Conservation (phyloP, 2,113 vertebrate species). For the Bambusicola thoracicus region DNA sequence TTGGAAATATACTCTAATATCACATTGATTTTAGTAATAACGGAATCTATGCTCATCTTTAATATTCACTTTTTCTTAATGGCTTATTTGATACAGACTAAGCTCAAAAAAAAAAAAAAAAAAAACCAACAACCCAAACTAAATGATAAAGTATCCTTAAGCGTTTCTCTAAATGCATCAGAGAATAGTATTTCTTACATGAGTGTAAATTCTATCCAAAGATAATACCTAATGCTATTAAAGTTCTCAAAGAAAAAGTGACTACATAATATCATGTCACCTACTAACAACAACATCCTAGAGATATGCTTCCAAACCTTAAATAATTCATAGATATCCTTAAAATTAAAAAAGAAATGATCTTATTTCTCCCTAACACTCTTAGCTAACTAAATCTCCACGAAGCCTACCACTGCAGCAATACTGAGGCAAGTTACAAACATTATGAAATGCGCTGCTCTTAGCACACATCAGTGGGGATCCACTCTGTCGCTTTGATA, state of each 20-base stretch:
- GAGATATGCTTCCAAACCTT: background rate
- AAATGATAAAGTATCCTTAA: background rate
- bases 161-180: background rate
- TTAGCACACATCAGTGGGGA: background rate
- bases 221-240: conserved; percentile 3
- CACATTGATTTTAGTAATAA: background rate
- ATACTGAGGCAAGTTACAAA: background rate
- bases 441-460: conserved; percentile 26
- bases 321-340: background rate
- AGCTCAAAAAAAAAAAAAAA: background rate
- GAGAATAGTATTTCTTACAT: background rate
- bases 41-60: background rate
- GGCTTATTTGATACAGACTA: background rate
- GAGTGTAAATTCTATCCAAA: background rate
- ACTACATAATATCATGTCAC: background rate
- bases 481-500: background rate
- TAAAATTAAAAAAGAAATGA: background rate
- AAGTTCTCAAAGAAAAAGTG: conserved; percentile 6
- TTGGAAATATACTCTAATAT: background rate
- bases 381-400: background rate
- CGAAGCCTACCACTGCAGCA: conserved; percentile 20
- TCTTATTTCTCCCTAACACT: background rate
- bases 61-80: background rate
- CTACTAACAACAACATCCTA: background rate
- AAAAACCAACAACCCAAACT: background rate